Evolutionary conservation across 2,797 vertebrate species (phyloP), one percentile per base, ranked within the genome.

Genomic region (Spinus olivaceus): DNA sequence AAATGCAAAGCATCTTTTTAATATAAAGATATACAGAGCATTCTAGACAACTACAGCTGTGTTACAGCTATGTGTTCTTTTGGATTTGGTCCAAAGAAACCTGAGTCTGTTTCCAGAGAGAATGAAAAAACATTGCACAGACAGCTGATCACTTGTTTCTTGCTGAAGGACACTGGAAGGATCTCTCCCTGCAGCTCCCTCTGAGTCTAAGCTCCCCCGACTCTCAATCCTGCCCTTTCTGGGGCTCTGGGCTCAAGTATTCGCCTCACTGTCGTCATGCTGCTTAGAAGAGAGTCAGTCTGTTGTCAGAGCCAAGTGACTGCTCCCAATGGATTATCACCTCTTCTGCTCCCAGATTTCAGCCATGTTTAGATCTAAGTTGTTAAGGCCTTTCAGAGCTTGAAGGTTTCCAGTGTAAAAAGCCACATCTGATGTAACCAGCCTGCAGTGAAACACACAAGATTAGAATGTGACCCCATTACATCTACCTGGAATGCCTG

Each of bases 281-380:
- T 90, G 91, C 96, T 93, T 50, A 81, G 92, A 96, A 85, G 90
- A 82, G 96, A 93, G 94, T 60, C 50, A 74, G 95, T 88, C 86
- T 92, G 76, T 87, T 92, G 76, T 87, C 92, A 92, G 93, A 95
- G 91, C 92, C 94, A 91, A 92, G 88, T 22, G 89, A 78, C 71
- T 72, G 86, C 94, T 88, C 96, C 96, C 86, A 39, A 25, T 84
- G 95, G 87, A 70, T 90, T 89, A 98, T 99, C 99, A 99, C 99
- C 99, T 99, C 98, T 99, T 99, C 98, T 99, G 99, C 97, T 99
- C 99, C 99, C 99, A 99, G 95, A 99, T 99, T 97, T 99, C 99
- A 0, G 97, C 98, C 99, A 99, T 99, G 98, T 99, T 99, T 92
- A 99, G 98, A 97, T 99, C 98, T 81, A 99, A 97, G 49, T 95